Percentiles rank a stretch among this genome's conserved stretches.
phyloP scores from a whole-genome alignment of 2,113 vertebrate species.

The Sander lucioperca region DNA sequence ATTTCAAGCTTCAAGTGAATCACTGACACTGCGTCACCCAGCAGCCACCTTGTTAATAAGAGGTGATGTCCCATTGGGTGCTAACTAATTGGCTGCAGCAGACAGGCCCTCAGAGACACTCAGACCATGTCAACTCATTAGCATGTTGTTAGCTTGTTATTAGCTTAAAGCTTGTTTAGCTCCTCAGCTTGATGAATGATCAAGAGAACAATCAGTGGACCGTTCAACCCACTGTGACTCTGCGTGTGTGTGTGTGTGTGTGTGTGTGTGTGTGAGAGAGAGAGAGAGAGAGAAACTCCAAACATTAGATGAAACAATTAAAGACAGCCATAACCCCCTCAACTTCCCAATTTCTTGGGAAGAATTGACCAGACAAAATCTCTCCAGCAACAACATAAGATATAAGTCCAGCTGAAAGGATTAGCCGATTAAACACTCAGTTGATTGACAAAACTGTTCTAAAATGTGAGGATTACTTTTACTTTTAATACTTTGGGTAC shows the following conservation, averaged over 20 bases:
- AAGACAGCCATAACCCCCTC: not conserved
- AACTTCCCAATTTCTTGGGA: not conserved
- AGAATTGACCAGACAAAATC: not conserved
- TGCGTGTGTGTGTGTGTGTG: slow-evolving; percentile 14
- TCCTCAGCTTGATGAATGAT: slow-evolving; percentile 39
- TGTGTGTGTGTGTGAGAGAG: not conserved
- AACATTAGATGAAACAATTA: not conserved
- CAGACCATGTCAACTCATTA: slow-evolving; percentile 57
- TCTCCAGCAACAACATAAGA: not conserved
- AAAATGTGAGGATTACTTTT: too few species aligned
- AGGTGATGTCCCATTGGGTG: slow-evolving; percentile 34
- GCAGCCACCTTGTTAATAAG: slow-evolving; percentile 42
- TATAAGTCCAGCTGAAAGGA: too few species aligned
- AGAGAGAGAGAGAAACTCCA: too few species aligned
- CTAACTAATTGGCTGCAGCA: slow-evolving; percentile 57
- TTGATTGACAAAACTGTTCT: too few species aligned
- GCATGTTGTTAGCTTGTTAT: slow-evolving; percentile 56
- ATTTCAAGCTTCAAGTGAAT: not conserved
- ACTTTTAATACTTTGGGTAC: too few species aligned
- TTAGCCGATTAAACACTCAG: too few species aligned
- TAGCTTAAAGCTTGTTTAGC: slow-evolving; percentile 36
- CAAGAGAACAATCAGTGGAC: slow-evolving; percentile 34
- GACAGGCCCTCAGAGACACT: slow-evolving; percentile 39
- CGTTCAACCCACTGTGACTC: not conserved
- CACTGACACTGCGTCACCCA: not conserved